Conservation (phyloP, 2,797 vertebrate genomes). For the Scyliorhinus canicula region DNA sequence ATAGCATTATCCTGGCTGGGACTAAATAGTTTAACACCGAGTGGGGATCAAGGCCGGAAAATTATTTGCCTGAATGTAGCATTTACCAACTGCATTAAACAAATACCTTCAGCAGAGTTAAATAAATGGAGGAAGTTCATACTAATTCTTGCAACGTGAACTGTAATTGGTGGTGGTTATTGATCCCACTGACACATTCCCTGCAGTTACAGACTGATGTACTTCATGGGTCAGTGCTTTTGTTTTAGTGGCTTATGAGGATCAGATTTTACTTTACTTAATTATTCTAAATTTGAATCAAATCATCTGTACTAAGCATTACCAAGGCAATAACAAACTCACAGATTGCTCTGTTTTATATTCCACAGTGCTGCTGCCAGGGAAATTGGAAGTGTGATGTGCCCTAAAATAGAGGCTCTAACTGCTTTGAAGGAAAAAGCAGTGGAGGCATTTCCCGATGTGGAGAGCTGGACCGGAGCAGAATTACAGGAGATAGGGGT, state of each 20-base stretch:
- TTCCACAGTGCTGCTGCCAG: conserved; percentile 21
- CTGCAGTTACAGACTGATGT: not conserved
- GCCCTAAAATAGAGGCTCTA: not conserved
- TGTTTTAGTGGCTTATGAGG: not conserved
- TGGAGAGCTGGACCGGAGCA: not conserved
- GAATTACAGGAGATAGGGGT: conserved; percentile 25
- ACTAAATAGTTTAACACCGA: not conserved
- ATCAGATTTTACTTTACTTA: not conserved
- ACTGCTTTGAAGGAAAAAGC: conserved; percentile 38
- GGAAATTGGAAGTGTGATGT: conserved; percentile 34
- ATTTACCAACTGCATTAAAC: not conserved
- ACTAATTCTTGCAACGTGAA: not conserved
- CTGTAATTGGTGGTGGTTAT: not conserved
- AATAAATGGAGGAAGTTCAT: not conserved
- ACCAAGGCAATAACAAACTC: not conserved
- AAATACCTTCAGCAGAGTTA: not conserved
- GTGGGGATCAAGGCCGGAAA: not conserved
- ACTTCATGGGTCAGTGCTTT: not conserved
- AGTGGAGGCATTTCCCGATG: conserved; percentile 11
- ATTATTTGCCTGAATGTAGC: not conserved
- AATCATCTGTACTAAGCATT: not conserved
- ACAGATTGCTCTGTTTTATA: not conserved
- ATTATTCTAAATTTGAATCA: not conserved
- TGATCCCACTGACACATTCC: not conserved
- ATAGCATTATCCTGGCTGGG: not conserved